Evolutionary conservation across 2,113 vertebrate species (phyloP).

Genomic region (Balaeniceps rex): DNA sequence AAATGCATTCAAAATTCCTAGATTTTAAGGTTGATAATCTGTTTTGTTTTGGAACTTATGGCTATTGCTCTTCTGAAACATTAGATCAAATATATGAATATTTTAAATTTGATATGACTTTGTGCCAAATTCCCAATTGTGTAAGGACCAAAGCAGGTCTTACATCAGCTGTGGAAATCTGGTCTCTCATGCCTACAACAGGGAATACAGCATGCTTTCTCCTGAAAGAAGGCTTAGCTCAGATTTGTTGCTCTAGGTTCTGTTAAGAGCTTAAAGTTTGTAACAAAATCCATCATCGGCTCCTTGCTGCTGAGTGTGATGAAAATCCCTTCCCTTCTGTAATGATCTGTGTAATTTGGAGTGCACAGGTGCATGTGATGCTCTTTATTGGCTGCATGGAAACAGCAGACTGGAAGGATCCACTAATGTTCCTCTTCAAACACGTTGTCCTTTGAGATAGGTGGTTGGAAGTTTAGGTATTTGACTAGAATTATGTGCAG

Average conservation of each 20-base stretch:
- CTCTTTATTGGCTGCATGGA: neutral
- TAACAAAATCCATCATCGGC: neutral
- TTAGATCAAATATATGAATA: neutral
- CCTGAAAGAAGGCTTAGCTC: neutral
- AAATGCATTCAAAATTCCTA: neutral
- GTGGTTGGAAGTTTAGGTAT: neutral
- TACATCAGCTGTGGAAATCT: neutral
- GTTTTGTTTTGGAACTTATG: neutral
- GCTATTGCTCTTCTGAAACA: neutral
- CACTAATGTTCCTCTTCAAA: neutral
- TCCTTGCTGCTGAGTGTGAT: neutral
- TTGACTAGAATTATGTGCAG: neutral
- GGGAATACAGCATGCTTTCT: neutral
- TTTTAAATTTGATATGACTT: neutral
- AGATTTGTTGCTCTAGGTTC: neutral
- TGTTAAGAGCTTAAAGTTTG: neutral
- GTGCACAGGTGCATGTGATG: neutral
- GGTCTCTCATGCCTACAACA: neutral
- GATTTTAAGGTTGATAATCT: neutral
- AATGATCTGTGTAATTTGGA: slow-evolving; percentile 16
- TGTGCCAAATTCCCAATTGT: neutral
- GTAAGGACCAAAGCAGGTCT: neutral
- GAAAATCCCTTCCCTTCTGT: neutral
- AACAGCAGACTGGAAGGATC: neutral
- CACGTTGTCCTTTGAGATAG: neutral